Percentiles rank a stretch among this genome's conserved stretches.
These are phyloP conservation scores for Rhincodon typus DNA, from an alignment of 2,797 vertebrate species.

Conservation along the genomic window DNA sequence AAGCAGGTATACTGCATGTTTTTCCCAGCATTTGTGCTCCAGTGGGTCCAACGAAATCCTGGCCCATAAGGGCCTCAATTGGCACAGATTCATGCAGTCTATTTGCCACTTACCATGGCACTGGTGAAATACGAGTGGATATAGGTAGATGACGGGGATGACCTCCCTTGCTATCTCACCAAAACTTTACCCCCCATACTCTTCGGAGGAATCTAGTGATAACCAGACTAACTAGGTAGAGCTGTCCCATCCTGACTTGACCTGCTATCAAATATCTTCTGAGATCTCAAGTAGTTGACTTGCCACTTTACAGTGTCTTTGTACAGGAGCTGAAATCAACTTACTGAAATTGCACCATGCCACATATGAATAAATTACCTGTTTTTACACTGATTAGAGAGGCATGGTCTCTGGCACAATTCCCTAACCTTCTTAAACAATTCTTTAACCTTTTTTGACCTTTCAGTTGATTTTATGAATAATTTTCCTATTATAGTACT, in stretches of 20 bases:
- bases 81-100: too few relatives aligned
- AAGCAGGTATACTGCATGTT: not conserved
- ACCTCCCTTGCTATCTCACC: not conserved
- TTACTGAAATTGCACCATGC: not conserved
- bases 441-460: slow-evolving; percentile 32
- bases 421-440: slow-evolving; percentile 31
- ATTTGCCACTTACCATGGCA: too few relatives aligned
- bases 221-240: not conserved
- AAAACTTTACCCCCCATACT: not conserved
- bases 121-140: too few relatives aligned
- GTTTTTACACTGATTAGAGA: slow-evolving; percentile 26
- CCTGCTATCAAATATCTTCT: not conserved
- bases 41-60: not conserved
- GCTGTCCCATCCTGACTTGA: not conserved
- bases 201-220: not conserved
- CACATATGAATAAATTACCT: slow-evolving; percentile 26
- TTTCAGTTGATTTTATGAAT: slow-evolving; percentile 36
- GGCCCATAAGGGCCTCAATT: too few relatives aligned
- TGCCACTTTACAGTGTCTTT: not conserved
- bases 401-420: slow-evolving; percentile 21
- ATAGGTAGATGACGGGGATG: not conserved
- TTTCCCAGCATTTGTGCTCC: not conserved
- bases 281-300: not conserved
- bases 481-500: slow-evolving; percentile 34
- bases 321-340: not conserved